Evolutionary conservation across 1,140 invertebrate genomes (phyloP).

Genomic region (Achatina immaculata): DNA sequence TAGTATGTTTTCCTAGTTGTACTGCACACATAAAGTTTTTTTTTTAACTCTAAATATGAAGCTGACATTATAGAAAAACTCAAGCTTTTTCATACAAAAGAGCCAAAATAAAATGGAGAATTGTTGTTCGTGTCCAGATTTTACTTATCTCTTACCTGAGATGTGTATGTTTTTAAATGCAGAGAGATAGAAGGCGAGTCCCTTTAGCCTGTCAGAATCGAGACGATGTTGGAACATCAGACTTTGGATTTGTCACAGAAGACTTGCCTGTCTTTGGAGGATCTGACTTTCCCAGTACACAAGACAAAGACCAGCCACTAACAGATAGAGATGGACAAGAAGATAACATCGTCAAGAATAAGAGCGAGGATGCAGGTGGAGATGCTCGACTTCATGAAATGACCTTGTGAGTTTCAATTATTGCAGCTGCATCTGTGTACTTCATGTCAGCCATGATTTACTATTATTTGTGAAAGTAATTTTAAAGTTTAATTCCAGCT

Average conservation of each 20-base stretch:
- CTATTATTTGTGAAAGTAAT: too few relatives aligned
- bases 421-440: background rate
- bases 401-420: conserved; percentile 57
- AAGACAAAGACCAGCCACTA: conserved; percentile 5
- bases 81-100: too few relatives aligned
- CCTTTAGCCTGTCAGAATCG: conserved; percentile 53
- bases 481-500: too few relatives aligned
- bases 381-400: conserved; percentile 40
- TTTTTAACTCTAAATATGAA: too few relatives aligned
- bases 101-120: too few relatives aligned
- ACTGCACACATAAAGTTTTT: too few relatives aligned
- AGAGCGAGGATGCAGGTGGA: background rate
- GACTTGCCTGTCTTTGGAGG: conserved; percentile 16
- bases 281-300: background rate
- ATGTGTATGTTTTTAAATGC: background rate
- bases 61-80: too few relatives aligned
- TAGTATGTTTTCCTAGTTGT: too few relatives aligned
- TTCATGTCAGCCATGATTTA: too few relatives aligned
- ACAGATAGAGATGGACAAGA: background rate
- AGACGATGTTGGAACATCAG: conserved; percentile 31
- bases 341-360: background rate
- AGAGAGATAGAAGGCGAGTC: conserved; percentile 14
- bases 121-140: too few relatives aligned
- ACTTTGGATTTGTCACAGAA: conserved; percentile 12
- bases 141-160: too few relatives aligned